These are phyloP conservation scores for Gryllus longicercus DNA, from an alignment of 2,888 invertebrate species.

Conservation along the genomic window DNA sequence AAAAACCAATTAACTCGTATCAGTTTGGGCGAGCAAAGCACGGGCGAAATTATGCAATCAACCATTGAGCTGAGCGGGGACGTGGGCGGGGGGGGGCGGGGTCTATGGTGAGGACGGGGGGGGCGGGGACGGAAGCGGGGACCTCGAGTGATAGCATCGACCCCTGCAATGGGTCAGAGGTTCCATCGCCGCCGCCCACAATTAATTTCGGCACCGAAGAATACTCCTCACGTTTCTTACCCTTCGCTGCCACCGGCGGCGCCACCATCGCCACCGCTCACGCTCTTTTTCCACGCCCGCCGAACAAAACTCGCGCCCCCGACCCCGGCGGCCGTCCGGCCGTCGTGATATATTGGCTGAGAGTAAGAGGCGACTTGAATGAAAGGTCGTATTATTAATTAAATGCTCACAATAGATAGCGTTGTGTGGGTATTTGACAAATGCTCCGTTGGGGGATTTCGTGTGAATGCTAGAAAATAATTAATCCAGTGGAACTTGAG, in stretches of 20 bases:
- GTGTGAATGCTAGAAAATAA: too few relatives aligned
- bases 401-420: background rate
- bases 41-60: constrained; percentile 7
- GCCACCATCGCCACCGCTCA: background rate
- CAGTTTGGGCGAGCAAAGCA: constrained; percentile 17
- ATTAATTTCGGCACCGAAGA: background rate
- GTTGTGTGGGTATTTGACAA: too few relatives aligned
- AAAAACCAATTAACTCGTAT: constrained; percentile 17
- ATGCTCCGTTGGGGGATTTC: too few relatives aligned
- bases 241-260: constrained; percentile 4
- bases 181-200: background rate
- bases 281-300: background rate
- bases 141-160: background rate
- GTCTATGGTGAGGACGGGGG: background rate
- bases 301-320: background rate
- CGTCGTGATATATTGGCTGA: background rate
- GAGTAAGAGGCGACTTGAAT: background rate
- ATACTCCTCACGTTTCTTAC: constrained; percentile 10
- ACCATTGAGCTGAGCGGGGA: background rate
- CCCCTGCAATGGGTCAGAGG: background rate
- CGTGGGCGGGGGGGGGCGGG: background rate
- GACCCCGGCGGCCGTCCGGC: background rate
- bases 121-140: background rate
- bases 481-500: too few relatives aligned
- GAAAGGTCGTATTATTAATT: constrained; percentile 1